Evolutionary conservation across 2,888 invertebrate species (phyloP), one percentile per base, ranked within the genome.

Genomic region (Pseudococcus jackbeardsleyi): DNA sequence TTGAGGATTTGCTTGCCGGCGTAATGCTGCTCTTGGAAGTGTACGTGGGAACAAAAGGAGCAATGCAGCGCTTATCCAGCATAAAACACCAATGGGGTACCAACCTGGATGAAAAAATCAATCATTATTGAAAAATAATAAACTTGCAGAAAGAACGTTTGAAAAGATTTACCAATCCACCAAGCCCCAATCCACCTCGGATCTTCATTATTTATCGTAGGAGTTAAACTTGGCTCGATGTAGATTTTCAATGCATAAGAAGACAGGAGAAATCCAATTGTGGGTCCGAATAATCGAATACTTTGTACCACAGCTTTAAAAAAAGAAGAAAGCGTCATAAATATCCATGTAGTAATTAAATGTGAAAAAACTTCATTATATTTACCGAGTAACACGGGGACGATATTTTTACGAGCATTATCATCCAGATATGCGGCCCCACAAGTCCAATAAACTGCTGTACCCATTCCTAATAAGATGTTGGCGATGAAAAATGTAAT

Each of bases 161-260:
- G 6, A 3, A 19, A 33, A 72, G 33, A 77, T 17, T 89, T 90
- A 91, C 92, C 93, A 9, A 93, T 90, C 93, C 93, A 93, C 93
- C 93, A 93, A 0, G 93, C 93, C 1, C 93, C 93, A 17, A 93
- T 91, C 93, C 93, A 93, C 64, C 93, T 90, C 0, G 93, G 92
- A 90, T 93, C 93, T 26, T 91, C 90, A 15, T 90, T 90, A 3
- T 90, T 90, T 79, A 93, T 91, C 12, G 91, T 90, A 9, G 91
- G 91, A 19, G 90, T 89, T 46, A 91, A 86, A 6, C 88, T 84
- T 0, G 91, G 91, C 84, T 90, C 90, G 22, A 92, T 90, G 89
- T 91, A 92, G 17, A 90, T 88, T 17, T 90, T 90, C 5, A 92
- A 90, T 42, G 91, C 90, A 68, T 90, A 91, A 12, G 91, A 91